Evolutionary conservation across 2,888 invertebrate genomes (phyloP), one percentile per base, ranked within the genome.

Genomic region (Ennomos erosarius): DNA sequence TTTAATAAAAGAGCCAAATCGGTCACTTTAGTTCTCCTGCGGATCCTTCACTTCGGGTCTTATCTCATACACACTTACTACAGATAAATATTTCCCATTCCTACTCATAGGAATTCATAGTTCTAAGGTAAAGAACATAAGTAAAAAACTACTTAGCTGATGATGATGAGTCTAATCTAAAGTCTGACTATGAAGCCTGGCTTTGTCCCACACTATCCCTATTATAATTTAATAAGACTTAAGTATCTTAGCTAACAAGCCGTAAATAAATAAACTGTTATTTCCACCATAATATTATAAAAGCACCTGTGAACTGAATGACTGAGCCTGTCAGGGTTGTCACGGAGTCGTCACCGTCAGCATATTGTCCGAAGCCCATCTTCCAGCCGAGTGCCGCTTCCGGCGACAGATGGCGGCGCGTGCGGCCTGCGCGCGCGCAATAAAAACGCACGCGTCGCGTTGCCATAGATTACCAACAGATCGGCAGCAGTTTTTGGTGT

Each of bases 371-470:
- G 89, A 90, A 90, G 89, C 90, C 89, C 85, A 84, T 83, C 84
- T 87, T 87, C 85, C 89, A 86, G 75, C 79, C 81, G 84, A 87
- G 83, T 79, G 87, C 71, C 77, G 76, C 87, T 90, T 91, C 91
- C 90, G 85, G 89, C 79, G 81, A 67, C 90, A 91, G 85, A 85
- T 90, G 90, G 85, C 78, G 81, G 88, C 90, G 84, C 90, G 90
- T 86, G 90, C 90, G 43, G 53, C 42, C 46, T 43, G 69, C 71
- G 71, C 63, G 66, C 65, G 71, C 69, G 76, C 76, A 62, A 64
- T 70, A 75, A 72, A 76, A 74, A 74, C 72, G 62, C 70, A 68
- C 66, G 67, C 70, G 64, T 59, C 67, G 36, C 62, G 66, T 62
- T 66, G 55, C 48, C 83, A 84, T 78, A 84, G 81, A 84, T 69